These are phyloP conservation scores for Andrena cerasifolii DNA, from an alignment of 1,140 invertebrate species.

Conservation along the genomic window DNA sequence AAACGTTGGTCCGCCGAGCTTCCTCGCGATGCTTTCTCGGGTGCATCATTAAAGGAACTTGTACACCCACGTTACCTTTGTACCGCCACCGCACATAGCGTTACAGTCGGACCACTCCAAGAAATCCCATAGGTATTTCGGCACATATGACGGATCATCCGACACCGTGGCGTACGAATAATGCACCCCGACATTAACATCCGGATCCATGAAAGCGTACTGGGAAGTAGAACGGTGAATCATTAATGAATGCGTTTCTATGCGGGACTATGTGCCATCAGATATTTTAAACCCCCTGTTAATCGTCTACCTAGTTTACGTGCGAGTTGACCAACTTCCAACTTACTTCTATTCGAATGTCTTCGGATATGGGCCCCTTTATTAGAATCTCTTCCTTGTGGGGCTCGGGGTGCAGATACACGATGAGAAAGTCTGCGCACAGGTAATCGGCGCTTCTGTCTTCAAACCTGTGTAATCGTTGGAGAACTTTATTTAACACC, in stretches of 20 bases:
- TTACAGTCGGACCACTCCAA: slow-evolving; percentile 79
- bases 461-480: slow-evolving; percentile 65
- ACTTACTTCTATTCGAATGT: slow-evolving; percentile 73
- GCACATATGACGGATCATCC: slow-evolving; percentile 66
- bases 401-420: slow-evolving; percentile 79
- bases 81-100: slow-evolving; percentile 81
- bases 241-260: background rate
- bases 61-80: slow-evolving; percentile 66
- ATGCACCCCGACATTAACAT: no score
- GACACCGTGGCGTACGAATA: slow-evolving; percentile 76
- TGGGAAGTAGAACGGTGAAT: background rate
- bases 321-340: no score
- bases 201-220: no score
- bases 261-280: background rate
- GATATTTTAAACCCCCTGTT: background rate
- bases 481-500: background rate
- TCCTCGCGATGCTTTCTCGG: no score
- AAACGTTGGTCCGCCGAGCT: no score
- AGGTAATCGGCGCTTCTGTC: slow-evolving; percentile 74
- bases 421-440: slow-evolving; percentile 74
- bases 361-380: slow-evolving; percentile 79
- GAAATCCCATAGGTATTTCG: slow-evolving; percentile 83
- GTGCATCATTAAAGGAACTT: no score
- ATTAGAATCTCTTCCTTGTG: slow-evolving; percentile 80
- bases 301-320: no score